Evolutionary conservation across 92 coral and sea anemone species (phyloP).

Genomic region (Pocillopora meandrina): DNA sequence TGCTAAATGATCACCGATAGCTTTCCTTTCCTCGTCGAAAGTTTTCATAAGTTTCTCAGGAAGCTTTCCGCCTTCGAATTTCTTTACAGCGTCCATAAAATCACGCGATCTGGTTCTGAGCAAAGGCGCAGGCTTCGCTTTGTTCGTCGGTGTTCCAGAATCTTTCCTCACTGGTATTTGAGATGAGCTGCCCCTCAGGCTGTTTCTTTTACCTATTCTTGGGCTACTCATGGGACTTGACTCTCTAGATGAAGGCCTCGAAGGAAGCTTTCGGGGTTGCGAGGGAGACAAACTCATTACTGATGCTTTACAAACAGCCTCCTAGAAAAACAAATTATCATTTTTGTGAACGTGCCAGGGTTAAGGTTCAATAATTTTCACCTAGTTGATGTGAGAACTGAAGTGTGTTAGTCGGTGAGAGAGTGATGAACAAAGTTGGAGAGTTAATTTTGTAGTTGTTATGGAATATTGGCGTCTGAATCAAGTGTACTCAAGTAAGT

Average conservation of each 20-base stretch:
- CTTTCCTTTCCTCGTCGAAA: conserved; percentile 37
- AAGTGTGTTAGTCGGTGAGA: neutral
- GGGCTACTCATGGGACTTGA: conserved; percentile 22
- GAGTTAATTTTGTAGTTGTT: neutral
- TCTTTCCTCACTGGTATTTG: conserved; percentile 36
- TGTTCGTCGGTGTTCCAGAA: conserved; percentile 10
- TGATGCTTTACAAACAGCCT: neutral
- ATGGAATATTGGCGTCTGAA: neutral
- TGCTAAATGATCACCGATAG: neutral
- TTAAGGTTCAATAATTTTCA: neutral
- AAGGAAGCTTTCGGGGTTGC: conserved; percentile 38
- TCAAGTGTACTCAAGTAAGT: neutral
- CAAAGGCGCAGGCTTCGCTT: conserved; percentile 28
- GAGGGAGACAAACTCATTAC: conserved; percentile 4
- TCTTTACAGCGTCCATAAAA: conserved; percentile 48
- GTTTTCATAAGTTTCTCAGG: conserved; percentile 47
- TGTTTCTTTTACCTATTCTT: neutral
- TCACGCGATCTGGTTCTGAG: conserved; percentile 44
- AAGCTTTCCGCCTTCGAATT: conserved; percentile 49
- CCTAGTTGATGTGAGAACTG: neutral
- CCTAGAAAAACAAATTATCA: neutral
- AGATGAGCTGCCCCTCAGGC: neutral
- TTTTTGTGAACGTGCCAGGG: neutral
- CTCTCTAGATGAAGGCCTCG: conserved; percentile 10
- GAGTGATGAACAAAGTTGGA: neutral